Conservation (phyloP, 2,888 invertebrate genomes). For the Synergus itoensis region DNA sequence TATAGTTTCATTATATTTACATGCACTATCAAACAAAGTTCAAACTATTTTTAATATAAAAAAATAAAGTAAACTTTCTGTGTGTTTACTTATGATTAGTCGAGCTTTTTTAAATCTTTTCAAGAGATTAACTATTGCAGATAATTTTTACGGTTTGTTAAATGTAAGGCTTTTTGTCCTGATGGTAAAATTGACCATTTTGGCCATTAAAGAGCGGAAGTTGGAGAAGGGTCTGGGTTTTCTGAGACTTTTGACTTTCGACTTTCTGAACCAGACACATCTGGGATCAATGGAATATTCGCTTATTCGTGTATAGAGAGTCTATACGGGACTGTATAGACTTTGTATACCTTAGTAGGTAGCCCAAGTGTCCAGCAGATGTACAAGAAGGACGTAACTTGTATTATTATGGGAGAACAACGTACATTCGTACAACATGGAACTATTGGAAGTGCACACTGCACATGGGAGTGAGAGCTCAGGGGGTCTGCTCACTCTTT, state of each 20-base stretch:
- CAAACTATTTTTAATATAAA: background rate
- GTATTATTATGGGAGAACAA: slow-evolving; percentile 62
- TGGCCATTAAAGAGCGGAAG: background rate
- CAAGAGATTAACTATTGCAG: background rate
- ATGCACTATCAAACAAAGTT: no score
- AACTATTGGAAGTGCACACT: slow-evolving; percentile 18
- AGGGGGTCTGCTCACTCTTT: slow-evolving; percentile 50
- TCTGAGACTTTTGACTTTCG: background rate
- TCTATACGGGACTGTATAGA: background rate
- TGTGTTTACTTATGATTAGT: background rate
- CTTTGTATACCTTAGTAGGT: slow-evolving; percentile 13
- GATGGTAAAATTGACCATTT: background rate
- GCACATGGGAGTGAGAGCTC: slow-evolving; percentile 42
- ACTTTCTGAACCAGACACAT: background rate
- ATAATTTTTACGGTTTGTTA: background rate
- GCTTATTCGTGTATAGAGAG: background rate
- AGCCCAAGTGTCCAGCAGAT: slow-evolving; percentile 68
- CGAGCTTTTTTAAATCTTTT: background rate
- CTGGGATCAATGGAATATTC: slow-evolving; percentile 18
- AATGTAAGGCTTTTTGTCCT: background rate
- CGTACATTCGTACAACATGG: slow-evolving; percentile 17
- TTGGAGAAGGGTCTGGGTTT: background rate
- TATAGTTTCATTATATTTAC: no score
- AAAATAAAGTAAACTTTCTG: background rate
- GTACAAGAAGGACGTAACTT: slow-evolving; percentile 54